Evolutionary conservation across 2,888 invertebrate species (phyloP), one percentile per base, ranked within the genome.

Genomic region (Lysandra bellargus): DNA sequence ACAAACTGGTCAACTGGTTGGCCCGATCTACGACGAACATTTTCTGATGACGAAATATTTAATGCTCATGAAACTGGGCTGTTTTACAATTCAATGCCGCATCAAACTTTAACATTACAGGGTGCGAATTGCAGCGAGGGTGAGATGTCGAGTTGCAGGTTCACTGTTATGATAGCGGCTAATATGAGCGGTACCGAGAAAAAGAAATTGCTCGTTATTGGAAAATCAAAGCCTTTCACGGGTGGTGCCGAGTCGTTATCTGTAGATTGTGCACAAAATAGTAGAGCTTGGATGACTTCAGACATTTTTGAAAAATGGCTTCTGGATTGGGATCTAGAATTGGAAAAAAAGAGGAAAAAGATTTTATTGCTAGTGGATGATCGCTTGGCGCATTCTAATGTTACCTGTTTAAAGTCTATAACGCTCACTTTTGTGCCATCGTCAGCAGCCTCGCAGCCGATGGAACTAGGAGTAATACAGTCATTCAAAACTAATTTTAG

Each of bases 121-220:
- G 84, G 84, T 53, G 86, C 86, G 80, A 84, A 85, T 78, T 86
- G 85, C 81, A 80, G 78, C 30, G 85, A 85, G 44, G 87, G 86
- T 78, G 85, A 86, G 80, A 80, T 83, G 12, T 84, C 84, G 37
- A 85, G 86, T 80, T 83, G 84, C 33, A 81, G 86, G 79, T 79
- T 88, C 69, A 88, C 86, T 7, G 83, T 86, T 49, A 80, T 87
- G 61, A 83, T 88, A 76, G 83, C 84, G 81, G 84, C 84, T 2
- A 87, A 88, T 82, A 85, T 84, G 82, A 81, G 79, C 82, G 88
- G 86, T 30, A 30, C 76, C 33, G 30, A 74, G 49, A 77, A 77
- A 37, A 77, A 77, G 60, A 77, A 60, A 81, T 76, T 83, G 74
- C 76, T 82, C 53, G 61, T 83, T 78, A 83, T 83, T 40, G 81